Evolutionary conservation across 2,113 vertebrate genomes (phyloP).

Genomic region (Nematolebias whitei): DNA sequence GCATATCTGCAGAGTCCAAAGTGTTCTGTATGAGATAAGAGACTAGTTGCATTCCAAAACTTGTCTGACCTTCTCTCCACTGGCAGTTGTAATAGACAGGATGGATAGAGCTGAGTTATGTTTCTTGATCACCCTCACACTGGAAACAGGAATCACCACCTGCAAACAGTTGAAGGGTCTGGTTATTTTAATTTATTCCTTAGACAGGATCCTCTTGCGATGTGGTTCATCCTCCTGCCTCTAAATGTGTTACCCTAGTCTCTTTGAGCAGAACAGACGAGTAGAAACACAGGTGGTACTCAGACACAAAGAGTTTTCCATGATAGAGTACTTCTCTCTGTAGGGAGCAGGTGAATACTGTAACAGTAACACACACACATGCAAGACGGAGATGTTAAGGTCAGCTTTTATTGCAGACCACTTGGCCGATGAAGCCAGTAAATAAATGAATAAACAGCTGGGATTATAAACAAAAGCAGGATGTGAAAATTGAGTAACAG

Average conservation of each 20-base stretch:
- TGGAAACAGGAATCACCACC: conserved; percentile 74
- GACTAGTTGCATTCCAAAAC: background rate
- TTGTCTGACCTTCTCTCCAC: conserved; percentile 82
- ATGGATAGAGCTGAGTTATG: conserved; percentile 82
- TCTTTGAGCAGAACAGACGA: conserved; percentile 84
- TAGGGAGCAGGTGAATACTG: conserved; percentile 83
- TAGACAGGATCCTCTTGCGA: no score
- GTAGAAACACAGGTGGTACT: conserved; percentile 80
- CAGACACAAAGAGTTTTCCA: conserved; percentile 82
- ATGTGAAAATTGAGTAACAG: conserved; percentile 21
- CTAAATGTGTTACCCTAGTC: conserved; percentile 78
- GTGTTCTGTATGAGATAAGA: background rate
- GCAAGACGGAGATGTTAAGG: background rate
- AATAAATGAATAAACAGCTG: conserved; percentile 7
- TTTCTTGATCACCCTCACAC: conserved; percentile 80
- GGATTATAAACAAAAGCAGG: conserved; percentile 14
- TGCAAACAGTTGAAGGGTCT: conserved; percentile 37
- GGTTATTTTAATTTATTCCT: no score
- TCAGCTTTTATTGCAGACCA: background rate
- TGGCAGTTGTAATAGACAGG: conserved; percentile 76
- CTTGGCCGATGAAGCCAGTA: conserved; percentile 17
- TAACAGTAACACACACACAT: background rate
- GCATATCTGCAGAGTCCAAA: background rate
- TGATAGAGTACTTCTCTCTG: conserved; percentile 86
- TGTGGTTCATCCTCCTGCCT: background rate